Evolutionary conservation across 2,797 vertebrate species (phyloP), one percentile per base, ranked within the genome.

Genomic region (Xiphorhynchus erythropygius): DNA sequence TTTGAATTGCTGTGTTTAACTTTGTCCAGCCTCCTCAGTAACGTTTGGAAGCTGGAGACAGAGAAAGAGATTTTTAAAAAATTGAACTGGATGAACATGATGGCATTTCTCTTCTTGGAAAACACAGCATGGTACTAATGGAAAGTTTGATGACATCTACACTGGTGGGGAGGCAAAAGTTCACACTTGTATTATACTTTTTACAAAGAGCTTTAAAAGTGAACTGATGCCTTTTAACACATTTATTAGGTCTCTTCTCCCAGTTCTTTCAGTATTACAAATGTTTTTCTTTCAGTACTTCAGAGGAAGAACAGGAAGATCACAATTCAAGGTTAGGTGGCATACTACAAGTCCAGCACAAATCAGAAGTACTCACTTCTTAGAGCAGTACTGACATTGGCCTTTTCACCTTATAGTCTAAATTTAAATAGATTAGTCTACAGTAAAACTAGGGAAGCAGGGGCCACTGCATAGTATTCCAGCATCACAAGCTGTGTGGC

Each of bases 1-100:
- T 93, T 76, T 73, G 56, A 89, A 93, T 79, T 90, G 49, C 69
- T 80, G 37, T 77, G 55, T 64, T 92, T 93, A 71, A 93, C 28
- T 92, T 77, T 52, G 52, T 77, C n/a, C 65, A 85, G 55, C 30
- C 56, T 44, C 35, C 42, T 85, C 60, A 81, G 27, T 1, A 30
- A 22, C 3, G 19, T 60, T 68, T 67, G 18, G 28, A 94, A 87
- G 56, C 44, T 50, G 75, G 21, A 55, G 22, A 69, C 17, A 89
- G 32, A 80, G 16, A 76, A 13, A 53, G 12, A 68, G 2, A 37
- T 52, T 88, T 86, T 88, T 62, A 2, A 4, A 71, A 92, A 80
- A 83, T 10, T 47, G 27, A 85, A 80, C 47, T 41, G n/a, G 30
- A 76, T 83, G 21, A 81, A 85, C 35, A 46, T 22, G 41, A 87